Evolutionary conservation across 2,797 vertebrate species (phyloP).

Genomic region (Chanos chanos): DNA sequence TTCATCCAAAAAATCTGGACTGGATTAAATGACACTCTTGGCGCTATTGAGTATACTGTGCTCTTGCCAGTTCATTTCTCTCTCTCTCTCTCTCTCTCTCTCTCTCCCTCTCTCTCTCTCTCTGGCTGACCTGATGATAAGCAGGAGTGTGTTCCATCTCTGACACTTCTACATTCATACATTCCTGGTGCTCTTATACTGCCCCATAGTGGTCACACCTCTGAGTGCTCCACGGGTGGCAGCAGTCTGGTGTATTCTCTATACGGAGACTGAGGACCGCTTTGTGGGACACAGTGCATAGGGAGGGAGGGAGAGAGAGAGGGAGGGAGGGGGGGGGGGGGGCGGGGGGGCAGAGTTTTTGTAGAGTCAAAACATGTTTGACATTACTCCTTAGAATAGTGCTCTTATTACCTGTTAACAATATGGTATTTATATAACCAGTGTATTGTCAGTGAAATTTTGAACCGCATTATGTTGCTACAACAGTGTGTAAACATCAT

Average conservation of each 20-base stretch:
- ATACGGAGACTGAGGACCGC: slow-evolving; percentile 73
- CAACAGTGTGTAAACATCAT: no score
- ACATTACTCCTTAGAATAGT: no score
- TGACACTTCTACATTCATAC: slow-evolving; percentile 82
- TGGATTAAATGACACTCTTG: neutral
- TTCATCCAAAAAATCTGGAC: neutral
- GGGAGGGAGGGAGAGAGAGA: slow-evolving; percentile 64
- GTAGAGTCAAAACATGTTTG: no score
- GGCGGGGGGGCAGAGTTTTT: no score
- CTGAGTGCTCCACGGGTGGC: slow-evolving; percentile 76
- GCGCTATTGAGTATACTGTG: no score
- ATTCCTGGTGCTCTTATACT: neutral
- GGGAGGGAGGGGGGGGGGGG: no score
- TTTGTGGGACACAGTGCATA: slow-evolving; percentile 76
- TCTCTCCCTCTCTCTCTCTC: neutral
- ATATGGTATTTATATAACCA: no score
- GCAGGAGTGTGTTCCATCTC: slow-evolving; percentile 81
- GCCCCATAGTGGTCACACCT: slow-evolving; percentile 83
- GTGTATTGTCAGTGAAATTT: no score
- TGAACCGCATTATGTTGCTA: no score
- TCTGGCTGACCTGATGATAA: slow-evolving; percentile 68
- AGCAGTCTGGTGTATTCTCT: slow-evolving; percentile 72
- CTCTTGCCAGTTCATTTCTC: no score
- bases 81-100: neutral
- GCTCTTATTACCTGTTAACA: no score